phyloP scores from a whole-genome alignment of 2,888 invertebrate genomes.

The Galerucella calmariensis region DNA sequence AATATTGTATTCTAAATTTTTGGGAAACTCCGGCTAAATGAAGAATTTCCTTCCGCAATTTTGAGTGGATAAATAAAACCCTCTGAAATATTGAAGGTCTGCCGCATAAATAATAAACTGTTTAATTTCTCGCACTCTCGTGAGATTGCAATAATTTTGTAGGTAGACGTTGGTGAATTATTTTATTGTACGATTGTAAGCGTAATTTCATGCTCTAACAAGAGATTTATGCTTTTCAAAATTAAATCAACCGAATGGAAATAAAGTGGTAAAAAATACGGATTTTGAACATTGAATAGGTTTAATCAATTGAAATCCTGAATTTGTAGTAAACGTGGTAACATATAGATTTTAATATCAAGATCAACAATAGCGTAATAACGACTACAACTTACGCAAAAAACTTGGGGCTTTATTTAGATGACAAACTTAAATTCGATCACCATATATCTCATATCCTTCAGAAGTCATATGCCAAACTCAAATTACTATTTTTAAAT shows the following conservation, averaged over 20 bases:
- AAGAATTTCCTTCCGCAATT: background rate
- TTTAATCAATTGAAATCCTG: background rate
- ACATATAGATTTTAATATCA: no score
- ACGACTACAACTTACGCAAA: no score
- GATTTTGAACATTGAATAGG: background rate
- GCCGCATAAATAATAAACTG: background rate
- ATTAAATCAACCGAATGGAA: background rate
- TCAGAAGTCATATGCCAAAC: no score
- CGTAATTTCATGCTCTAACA: background rate
- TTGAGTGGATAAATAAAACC: background rate
- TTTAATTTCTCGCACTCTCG: slow-evolving; percentile 9
- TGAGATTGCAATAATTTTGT: slow-evolving; percentile 1
- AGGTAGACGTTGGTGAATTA: background rate
- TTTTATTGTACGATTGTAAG: background rate
- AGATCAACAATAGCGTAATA: no score
- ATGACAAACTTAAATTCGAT: no score
- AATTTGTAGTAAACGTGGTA: background rate
- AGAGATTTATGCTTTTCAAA: slow-evolving; percentile 1
- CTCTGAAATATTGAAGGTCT: background rate
- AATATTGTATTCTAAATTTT: no score
- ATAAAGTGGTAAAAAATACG: background rate
- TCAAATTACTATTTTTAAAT: no score
- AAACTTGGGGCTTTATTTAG: no score
- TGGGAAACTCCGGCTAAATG: no score
- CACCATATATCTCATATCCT: no score